Conservation (phyloP, 1,140 invertebrate genomes). For the Aphelinus certus region DNA sequence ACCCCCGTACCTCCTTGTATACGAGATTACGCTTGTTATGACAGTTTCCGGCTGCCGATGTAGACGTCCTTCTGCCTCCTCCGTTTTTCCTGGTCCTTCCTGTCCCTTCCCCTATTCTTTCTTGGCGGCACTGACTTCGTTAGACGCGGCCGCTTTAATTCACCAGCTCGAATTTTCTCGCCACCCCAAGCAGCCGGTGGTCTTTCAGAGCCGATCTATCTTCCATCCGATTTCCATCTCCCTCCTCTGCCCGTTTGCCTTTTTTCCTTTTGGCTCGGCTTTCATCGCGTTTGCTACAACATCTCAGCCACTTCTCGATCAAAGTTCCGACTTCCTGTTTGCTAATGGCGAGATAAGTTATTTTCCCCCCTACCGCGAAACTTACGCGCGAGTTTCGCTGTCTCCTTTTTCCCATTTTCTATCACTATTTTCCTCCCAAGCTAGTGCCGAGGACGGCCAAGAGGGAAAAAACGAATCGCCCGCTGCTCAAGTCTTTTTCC, state of each 20-base stretch:
- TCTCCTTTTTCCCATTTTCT: slow-evolving; percentile 4
- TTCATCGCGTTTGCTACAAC: slow-evolving; percentile 6
- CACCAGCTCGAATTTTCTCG: slow-evolving; percentile 36
- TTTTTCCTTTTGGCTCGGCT: slow-evolving; percentile 28
- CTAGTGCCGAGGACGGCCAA: neutral
- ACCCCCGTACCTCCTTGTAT: neutral
- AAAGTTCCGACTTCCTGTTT: slow-evolving; percentile 29
- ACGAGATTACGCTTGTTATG: slow-evolving; percentile 64
- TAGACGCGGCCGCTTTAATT: slow-evolving; percentile 58
- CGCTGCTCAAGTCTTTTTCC: slow-evolving; percentile 19
- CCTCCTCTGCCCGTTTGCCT: slow-evolving; percentile 38
- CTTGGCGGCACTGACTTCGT: slow-evolving; percentile 57
- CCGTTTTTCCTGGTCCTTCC: too few relatives aligned
- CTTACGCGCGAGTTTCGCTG: slow-evolving; percentile 9
- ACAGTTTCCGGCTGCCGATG: slow-evolving; percentile 35
- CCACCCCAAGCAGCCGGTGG: too few relatives aligned
- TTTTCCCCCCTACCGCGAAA: neutral
- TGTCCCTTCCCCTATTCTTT: too few relatives aligned
- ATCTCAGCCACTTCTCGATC: slow-evolving; percentile 16
- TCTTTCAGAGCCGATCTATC: slow-evolving; percentile 3
- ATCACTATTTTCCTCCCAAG: neutral
- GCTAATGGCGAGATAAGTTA: slow-evolving; percentile 26
- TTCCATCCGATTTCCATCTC: slow-evolving; percentile 35
- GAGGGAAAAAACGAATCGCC: neutral
- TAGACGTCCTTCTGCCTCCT: neutral